Conservation (phyloP, 2,113 vertebrate genomes). For the Callipepla squamata region DNA sequence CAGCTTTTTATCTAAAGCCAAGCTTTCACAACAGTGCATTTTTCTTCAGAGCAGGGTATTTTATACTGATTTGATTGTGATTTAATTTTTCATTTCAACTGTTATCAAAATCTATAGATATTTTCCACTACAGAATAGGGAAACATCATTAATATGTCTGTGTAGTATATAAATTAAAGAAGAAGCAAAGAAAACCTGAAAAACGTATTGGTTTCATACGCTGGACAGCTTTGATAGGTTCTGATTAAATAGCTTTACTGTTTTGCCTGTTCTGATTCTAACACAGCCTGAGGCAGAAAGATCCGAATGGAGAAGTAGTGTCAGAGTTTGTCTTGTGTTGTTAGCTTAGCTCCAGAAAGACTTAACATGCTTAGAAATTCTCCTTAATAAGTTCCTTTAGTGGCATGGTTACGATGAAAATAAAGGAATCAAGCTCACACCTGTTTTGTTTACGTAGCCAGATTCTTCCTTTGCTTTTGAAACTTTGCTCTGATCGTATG, state of each 20-base stretch:
- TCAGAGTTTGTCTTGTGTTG: neutral
- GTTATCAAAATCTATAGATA: neutral
- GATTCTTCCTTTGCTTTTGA: neutral
- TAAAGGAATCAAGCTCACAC: neutral
- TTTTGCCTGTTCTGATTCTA: neutral
- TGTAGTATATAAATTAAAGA: neutral
- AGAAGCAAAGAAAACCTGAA: neutral
- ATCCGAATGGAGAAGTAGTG: neutral
- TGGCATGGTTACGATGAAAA: neutral
- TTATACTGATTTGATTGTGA: neutral
- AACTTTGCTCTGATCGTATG: neutral
- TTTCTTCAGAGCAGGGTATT: neutral
- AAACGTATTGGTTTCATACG: neutral
- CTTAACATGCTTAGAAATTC: neutral
- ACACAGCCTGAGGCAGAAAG: neutral
- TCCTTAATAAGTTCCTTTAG: neutral
- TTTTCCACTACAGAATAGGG: neutral
- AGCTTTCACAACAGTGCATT: neutral
- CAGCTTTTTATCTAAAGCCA: neutral
- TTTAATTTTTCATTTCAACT: neutral
- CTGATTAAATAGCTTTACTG: neutral
- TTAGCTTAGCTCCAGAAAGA: neutral
- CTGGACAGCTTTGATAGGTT: neutral
- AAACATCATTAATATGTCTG: neutral
- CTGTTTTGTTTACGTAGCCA: neutral